Conservation (phyloP, 2,113 vertebrate genomes). For the Atractosteus spatula region DNA sequence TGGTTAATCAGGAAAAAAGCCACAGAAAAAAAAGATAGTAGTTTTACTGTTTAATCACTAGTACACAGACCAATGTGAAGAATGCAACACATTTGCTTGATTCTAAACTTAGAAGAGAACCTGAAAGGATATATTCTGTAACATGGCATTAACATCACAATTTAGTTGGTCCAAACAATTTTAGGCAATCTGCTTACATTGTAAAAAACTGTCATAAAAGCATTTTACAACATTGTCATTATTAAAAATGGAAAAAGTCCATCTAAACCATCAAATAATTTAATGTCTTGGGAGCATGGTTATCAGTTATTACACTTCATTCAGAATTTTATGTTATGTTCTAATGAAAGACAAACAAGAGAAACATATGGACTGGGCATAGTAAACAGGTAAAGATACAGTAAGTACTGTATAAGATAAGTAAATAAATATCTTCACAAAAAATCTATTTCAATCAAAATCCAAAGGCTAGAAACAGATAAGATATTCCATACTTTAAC, state of each 20-base stretch:
- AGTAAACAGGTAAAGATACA: background rate
- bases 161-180: background rate
- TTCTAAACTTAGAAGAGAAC: too few species aligned
- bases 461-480: background rate
- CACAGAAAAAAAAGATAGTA: too few species aligned
- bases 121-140: too few species aligned
- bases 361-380: background rate
- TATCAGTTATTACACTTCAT: slow-evolving; percentile 12
- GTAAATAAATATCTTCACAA: background rate
- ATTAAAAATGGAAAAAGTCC: slow-evolving; percentile 8
- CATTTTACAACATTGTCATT: slow-evolving; percentile 11
- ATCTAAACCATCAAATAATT: slow-evolving; percentile 1
- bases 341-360: background rate
- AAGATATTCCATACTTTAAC: background rate
- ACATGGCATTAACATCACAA: too few species aligned
- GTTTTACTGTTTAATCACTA: too few species aligned
- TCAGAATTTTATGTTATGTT: background rate
- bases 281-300: background rate
- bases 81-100: background rate
- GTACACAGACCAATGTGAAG: background rate
- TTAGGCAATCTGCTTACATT: background rate
- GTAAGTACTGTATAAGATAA: background rate
- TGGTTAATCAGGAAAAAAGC: too few species aligned
- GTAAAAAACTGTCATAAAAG: background rate
- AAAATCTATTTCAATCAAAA: background rate